A percentile compares a stretch with the other conserved stretches of the same genome.
Evolutionary conservation across 2,888 invertebrate genomes (phyloP).

Genomic region (Philereme vetulata): DNA sequence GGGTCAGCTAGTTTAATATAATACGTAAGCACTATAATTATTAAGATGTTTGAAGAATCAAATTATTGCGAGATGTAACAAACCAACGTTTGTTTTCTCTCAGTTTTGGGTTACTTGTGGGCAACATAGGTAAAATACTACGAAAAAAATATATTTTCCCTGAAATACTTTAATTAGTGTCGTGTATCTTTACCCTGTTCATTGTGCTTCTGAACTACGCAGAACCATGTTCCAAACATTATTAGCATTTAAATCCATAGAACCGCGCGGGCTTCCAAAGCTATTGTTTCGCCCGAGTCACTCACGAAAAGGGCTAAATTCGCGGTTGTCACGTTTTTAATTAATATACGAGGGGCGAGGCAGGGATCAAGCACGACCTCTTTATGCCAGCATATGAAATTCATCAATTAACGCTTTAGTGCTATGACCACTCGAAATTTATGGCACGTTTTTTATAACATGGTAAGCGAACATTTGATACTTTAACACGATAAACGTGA

Average conservation of each 20-base stretch:
- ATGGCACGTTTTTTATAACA: conserved; percentile 6
- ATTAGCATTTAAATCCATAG: conserved; percentile 53
- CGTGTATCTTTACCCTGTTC: not conserved
- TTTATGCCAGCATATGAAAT: conserved; percentile 57
- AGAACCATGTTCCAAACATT: conserved; percentile 37
- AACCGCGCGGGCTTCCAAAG: conserved; percentile 40
- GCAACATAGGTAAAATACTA: too few relatives aligned
- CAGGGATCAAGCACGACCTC: conserved; percentile 56
- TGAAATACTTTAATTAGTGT: not conserved
- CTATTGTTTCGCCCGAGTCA: conserved; percentile 49
- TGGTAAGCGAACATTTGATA: too few relatives aligned
- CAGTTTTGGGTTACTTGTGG: too few relatives aligned
- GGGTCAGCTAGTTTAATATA: too few relatives aligned
- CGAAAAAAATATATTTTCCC: not conserved
- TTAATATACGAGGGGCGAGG: conserved; percentile 69
- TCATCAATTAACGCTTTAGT: conserved; percentile 65
- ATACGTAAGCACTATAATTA: too few relatives aligned
- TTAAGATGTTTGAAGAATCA: too few relatives aligned
- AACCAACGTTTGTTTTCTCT: too few relatives aligned
- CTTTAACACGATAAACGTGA: too few relatives aligned
- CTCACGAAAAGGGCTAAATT: conserved; percentile 70
- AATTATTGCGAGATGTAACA: too few relatives aligned
- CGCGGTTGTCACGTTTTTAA: conserved; percentile 78
- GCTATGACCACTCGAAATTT: conserved; percentile 44
- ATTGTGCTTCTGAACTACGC: conserved; percentile 6